Evolutionary conservation across 2,888 invertebrate genomes (phyloP).

Genomic region (Nebria brevicollis): DNA sequence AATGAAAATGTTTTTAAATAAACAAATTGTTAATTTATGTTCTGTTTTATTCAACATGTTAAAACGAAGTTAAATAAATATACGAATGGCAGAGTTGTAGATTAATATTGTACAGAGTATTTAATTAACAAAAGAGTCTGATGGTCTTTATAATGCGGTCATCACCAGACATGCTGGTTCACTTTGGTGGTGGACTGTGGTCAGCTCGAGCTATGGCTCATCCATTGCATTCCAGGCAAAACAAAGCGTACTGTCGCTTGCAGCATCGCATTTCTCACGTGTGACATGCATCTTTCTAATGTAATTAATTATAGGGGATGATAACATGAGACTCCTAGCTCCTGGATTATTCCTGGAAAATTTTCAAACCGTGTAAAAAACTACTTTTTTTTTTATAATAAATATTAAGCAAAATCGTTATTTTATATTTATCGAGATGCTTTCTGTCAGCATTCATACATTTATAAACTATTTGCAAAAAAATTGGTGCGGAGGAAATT

Average conservation of each 20-base stretch:
- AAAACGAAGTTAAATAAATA: too few species aligned
- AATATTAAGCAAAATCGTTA: too few species aligned
- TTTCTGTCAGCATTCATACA: too few species aligned
- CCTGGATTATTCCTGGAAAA: slow-evolving; percentile 13
- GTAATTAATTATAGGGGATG: slow-evolving; percentile 34
- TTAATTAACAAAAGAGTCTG: neutral
- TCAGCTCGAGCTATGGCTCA: neutral
- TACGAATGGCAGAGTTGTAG: too few species aligned
- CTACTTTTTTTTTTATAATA: too few species aligned
- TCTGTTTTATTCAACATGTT: too few species aligned
- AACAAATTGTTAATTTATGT: too few species aligned
- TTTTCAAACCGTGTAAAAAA: too few species aligned
- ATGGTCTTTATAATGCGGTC: neutral
- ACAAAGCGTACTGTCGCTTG: slow-evolving; percentile 15
- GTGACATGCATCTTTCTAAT: slow-evolving; percentile 18
- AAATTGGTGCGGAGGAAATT: neutral
- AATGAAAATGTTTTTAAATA: too few species aligned
- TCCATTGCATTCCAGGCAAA: slow-evolving; percentile 13
- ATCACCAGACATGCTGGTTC: neutral
- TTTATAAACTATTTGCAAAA: neutral
- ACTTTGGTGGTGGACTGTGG: neutral
- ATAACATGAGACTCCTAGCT: neutral
- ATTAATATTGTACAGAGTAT: neutral
- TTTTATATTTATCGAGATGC: too few species aligned
- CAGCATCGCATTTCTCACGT: slow-evolving; percentile 17